Conservation (phyloP, 2,113 vertebrate genomes). For the Furnarius figulus region DNA sequence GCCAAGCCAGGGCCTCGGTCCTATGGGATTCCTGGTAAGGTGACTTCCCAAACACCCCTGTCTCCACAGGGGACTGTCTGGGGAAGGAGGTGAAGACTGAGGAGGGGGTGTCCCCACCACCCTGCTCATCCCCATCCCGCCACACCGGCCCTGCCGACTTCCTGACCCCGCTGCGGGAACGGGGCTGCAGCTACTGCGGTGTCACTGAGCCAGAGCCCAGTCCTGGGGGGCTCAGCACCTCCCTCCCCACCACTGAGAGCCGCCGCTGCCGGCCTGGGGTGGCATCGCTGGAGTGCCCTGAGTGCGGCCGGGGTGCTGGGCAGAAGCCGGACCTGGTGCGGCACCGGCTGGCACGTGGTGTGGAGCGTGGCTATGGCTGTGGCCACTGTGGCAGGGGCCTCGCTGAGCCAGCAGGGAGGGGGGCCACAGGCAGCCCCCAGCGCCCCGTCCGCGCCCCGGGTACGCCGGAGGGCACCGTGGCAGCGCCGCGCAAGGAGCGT, state of each 20-base stretch:
- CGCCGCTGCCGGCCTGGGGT: neutral
- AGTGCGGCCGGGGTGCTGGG: slow-evolving; percentile 65
- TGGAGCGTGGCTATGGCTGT: slow-evolving; percentile 65
- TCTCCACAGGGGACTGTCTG: neutral
- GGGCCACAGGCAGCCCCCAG: neutral
- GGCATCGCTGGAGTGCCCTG: slow-evolving; percentile 49
- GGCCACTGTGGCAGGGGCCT: neutral
- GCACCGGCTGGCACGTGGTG: slow-evolving; percentile 68
- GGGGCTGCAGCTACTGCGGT: neutral
- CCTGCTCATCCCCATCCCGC: neutral
- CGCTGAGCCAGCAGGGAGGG: neutral
- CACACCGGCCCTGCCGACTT: neutral
- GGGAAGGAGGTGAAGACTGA: neutral
- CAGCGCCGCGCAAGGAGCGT: neutral
- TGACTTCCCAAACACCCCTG: neutral
- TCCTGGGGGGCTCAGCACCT: neutral
- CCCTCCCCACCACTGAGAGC: neutral
- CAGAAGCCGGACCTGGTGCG: slow-evolving; percentile 70
- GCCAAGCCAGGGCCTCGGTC: accelerated
- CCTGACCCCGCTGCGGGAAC: neutral
- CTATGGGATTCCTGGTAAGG: neutral
- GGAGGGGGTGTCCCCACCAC: neutral
- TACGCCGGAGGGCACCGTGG: accelerated
- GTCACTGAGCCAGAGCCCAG: neutral
- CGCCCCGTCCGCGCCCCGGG: neutral